phyloP scores from a whole-genome alignment of 2,797 vertebrate species.

The Scyliorhinus canicula region DNA sequence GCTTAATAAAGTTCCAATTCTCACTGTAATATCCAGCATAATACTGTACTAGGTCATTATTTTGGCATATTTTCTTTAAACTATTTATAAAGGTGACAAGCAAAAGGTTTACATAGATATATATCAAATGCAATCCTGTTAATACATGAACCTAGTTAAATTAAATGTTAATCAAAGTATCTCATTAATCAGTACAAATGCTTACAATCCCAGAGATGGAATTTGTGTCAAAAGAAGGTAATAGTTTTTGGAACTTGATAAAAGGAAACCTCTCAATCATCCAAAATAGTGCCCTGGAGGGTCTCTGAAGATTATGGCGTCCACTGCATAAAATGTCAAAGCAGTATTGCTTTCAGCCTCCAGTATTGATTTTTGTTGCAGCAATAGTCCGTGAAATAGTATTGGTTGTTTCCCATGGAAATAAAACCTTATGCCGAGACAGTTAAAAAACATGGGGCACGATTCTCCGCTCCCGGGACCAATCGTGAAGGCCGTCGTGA shows the following conservation, averaged over 20 bases:
- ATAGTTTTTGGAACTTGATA: background rate
- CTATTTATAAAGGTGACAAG: background rate
- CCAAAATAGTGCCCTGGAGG: background rate
- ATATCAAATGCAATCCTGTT: background rate
- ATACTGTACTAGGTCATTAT: background rate
- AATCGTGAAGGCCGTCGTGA: too few relatives aligned
- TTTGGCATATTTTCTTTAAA: background rate
- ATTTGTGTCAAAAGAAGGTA: background rate
- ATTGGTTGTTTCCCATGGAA: background rate
- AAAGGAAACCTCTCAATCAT: background rate
- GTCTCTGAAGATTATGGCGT: background rate
- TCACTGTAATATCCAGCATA: background rate
- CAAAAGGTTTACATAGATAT: background rate
- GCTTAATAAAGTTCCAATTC: background rate
- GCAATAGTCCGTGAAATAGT: background rate
- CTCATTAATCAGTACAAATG: background rate
- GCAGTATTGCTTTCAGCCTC: background rate
- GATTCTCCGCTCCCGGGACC: too few relatives aligned
- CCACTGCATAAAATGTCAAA: background rate
- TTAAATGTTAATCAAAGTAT: background rate
- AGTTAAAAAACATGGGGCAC: background rate
- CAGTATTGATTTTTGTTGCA: background rate
- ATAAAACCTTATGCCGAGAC: background rate
- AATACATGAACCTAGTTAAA: background rate
- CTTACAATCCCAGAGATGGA: background rate